Evolutionary conservation across 2,113 vertebrate species (phyloP).

Genomic region (Pelvicachromis taeniatus): DNA sequence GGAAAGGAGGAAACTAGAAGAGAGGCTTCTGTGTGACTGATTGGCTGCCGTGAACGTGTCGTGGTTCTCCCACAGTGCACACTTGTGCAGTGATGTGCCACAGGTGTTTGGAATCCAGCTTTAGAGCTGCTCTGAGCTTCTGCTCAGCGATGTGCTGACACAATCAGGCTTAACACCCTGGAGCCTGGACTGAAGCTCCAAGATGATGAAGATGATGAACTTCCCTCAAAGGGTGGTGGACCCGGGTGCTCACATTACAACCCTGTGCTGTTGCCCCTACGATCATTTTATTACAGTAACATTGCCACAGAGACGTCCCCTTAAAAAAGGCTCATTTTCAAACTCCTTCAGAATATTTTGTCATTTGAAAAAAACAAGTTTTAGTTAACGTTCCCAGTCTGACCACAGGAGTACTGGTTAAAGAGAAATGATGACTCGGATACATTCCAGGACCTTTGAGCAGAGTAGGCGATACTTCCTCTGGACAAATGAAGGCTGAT

Average conservation of each 20-base stretch:
- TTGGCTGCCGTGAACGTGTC: background rate
- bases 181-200: background rate
- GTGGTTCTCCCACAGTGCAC: background rate
- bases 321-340: background rate
- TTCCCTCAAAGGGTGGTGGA: background rate
- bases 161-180: background rate
- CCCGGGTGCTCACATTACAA: background rate
- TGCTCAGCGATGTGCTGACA: background rate
- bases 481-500: constrained; percentile 35
- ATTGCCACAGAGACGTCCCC: background rate
- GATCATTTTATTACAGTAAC: background rate
- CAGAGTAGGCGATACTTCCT: too few relatives aligned
- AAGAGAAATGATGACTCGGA: too few relatives aligned
- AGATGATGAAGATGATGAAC: too few relatives aligned
- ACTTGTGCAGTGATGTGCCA: background rate
- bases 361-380: background rate
- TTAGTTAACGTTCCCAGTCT: background rate
- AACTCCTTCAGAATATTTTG: background rate
- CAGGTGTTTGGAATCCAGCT: background rate
- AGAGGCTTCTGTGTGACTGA: background rate
- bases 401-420: background rate
- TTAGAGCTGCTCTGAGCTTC: background rate
- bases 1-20: background rate
- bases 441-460: too few relatives aligned
- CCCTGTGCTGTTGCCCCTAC: too few relatives aligned